Conservation (phyloP, 2,113 vertebrate genomes). For the Gorilla gorilla region DNA sequence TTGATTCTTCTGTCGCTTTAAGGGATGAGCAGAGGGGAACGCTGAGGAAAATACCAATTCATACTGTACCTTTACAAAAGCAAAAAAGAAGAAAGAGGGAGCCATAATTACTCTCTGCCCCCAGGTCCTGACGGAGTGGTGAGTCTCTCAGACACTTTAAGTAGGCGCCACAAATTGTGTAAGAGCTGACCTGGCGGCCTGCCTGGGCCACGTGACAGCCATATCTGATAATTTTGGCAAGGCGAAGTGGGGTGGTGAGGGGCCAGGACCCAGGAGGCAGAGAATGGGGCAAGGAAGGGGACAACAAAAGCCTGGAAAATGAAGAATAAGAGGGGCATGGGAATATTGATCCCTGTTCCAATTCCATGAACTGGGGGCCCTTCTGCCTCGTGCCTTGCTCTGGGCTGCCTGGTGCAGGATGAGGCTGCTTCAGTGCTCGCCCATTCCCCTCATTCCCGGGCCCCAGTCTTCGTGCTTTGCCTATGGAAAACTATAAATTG, state of each 20-base stretch:
- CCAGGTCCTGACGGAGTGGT: conserved; percentile 81
- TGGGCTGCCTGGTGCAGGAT: background rate
- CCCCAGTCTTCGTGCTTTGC: background rate
- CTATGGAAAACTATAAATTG: rapidly evolving
- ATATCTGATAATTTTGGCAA: conserved; percentile 85
- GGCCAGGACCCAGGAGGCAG: conserved; percentile 73
- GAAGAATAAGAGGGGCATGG: background rate
- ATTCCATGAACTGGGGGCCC: background rate
- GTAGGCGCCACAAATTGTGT: conserved; percentile 89
- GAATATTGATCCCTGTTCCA: background rate
- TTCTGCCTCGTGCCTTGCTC: too few species aligned
- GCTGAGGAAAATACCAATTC: conserved; percentile 64
- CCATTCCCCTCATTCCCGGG: rapidly evolving
- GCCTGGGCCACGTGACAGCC: conserved; percentile 84
- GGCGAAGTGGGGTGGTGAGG: conserved; percentile 76
- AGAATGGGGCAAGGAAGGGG: background rate
- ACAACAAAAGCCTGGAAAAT: background rate
- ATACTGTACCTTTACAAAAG: conserved; percentile 69
- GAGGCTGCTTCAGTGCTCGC: background rate
- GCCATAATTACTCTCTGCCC: conserved; percentile 85
- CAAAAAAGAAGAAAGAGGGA: conserved; percentile 49
- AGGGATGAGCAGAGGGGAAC: conserved; percentile 44
- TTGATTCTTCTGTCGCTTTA: conserved; percentile 36
- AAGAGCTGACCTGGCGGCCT: conserved; percentile 84
- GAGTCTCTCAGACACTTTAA: conserved; percentile 85